Base-by-base conservation (phyloP, 2,888 invertebrate genomes). In the Linnaemya vulpina region DNA sequence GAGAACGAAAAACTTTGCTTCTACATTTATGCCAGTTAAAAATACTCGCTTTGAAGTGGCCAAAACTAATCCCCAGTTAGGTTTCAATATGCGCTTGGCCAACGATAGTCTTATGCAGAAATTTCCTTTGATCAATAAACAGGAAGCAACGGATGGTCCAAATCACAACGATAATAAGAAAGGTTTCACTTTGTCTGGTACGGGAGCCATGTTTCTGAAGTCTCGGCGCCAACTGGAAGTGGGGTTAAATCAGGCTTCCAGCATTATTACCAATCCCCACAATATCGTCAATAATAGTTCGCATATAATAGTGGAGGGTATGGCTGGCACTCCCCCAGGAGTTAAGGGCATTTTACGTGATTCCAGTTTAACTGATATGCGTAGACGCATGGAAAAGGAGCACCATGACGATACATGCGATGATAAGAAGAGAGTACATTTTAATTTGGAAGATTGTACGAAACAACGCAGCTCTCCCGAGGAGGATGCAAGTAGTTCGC, bases 381-480 rank as follows among this genome's bases (percentile, higher is more conserved):
- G 90, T 3, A 87, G 92, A 8, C 88, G 91, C 3, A 70, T 84
- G 22, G 87, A 90, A 17, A 89, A 89, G 30, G 90, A 91, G 0
- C 58, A 80, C 2, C 70, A 83, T 10, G 74, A 82, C 1, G 70
- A 73, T 0, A 25, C 43, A 11, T 53, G 17, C 0, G 96, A 96
- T 83, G 96, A 96, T 80, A 95, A 95, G 83, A 96, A 96, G 90
- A 96, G 95, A 90, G 96, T 97, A 0, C 93, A 95, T 10, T 95
- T 95, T 87, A 95, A 94, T 90, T 90, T 95, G 76, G 85, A 85
- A 22, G 91, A 91, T 11, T 89, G 90, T 9, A 80, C 86, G 10
- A 89, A 89, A 81, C 77, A 87, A 38, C 88, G 88, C 35, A 78
- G 78, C 3, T 90, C 92, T 1, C 89, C 90, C 0, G 90, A 90